Evolutionary conservation across 2,113 vertebrate genomes (phyloP).

Genomic region (Dromas ardeola): DNA sequence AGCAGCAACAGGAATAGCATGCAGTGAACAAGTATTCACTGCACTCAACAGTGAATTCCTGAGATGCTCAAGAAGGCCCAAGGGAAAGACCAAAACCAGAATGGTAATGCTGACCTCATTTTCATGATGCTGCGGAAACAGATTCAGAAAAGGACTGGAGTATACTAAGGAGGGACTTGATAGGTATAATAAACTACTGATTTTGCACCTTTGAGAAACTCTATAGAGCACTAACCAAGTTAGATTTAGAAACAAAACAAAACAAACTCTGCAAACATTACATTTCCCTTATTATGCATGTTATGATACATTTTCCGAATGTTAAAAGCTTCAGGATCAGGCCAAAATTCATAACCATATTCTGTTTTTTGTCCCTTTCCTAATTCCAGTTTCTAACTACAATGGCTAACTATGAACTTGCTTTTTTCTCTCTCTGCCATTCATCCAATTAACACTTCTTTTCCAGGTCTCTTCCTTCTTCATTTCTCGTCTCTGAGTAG

Average conservation of each 20-base stretch:
- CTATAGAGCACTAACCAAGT: background rate
- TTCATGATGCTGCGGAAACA: background rate
- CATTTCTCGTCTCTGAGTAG: background rate
- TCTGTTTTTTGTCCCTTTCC: background rate
- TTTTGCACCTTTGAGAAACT: background rate
- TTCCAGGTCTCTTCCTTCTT: background rate
- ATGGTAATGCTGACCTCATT: background rate
- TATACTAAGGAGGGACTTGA: background rate
- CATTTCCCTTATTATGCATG: background rate
- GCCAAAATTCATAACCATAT: background rate
- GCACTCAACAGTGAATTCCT: background rate
- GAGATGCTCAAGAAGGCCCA: background rate
- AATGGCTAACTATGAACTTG: background rate
- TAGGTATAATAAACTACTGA: background rate
- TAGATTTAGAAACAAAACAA: background rate
- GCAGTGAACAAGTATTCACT: background rate
- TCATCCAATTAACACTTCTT: background rate
- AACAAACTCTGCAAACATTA: background rate
- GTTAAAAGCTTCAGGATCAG: background rate
- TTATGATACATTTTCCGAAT: background rate
- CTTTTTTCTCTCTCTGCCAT: background rate
- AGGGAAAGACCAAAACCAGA: background rate
- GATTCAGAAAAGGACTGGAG: background rate
- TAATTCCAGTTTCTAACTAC: background rate
- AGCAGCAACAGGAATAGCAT: background rate